Evolutionary conservation across 92 coral and sea anemone species (phyloP), one percentile per base, ranked within the genome.

Genomic region (Porites divaricata): DNA sequence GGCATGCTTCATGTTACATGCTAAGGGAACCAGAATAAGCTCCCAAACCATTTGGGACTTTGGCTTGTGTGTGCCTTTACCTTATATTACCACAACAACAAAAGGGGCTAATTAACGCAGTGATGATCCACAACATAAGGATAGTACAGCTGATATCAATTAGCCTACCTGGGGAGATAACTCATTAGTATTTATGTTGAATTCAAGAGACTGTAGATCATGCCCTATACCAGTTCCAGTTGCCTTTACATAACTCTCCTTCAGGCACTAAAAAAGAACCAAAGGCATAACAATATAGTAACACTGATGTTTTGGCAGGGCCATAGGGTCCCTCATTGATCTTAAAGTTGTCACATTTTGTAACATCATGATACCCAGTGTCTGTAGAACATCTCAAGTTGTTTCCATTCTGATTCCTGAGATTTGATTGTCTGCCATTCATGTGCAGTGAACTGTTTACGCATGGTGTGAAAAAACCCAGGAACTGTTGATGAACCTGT

Each of bases 211-310:
- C 81, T 97, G 99, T 52, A 97, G 89, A 67, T 97, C 98, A 77
- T 93, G 96, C 2, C 95, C 99, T 61, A 97, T 97, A 14, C 99
- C 99, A 83, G 90, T 92, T n/a, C 99, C 99, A 28, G 89, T 90
- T 53, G 99, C 99, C 83, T 97, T 97, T 12, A 97, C 99, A 77
- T 95, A 97, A 83, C 99, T 97, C 83, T 97, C 99, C 79, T 97
- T 97, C 2, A 97, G 93, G 76, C 99, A 96, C 99, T 96, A 54
- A 7, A 90, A 76, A 75, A 17, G 52, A 76, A 65, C 48, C 16
- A 15, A 54, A 11, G 16, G 16, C 2, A 4, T 54, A 54, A 54
- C 59, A 11, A 54, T 11, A 54, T 54, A 15, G 59, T 15, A 54
- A 54, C 59, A 54, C 12, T 54, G 59, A 15, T 54, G 16, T 35